These are phyloP conservation scores for Delichon dasypus DNA, from an alignment of 2,797 vertebrate species.

Conservation along the genomic window DNA sequence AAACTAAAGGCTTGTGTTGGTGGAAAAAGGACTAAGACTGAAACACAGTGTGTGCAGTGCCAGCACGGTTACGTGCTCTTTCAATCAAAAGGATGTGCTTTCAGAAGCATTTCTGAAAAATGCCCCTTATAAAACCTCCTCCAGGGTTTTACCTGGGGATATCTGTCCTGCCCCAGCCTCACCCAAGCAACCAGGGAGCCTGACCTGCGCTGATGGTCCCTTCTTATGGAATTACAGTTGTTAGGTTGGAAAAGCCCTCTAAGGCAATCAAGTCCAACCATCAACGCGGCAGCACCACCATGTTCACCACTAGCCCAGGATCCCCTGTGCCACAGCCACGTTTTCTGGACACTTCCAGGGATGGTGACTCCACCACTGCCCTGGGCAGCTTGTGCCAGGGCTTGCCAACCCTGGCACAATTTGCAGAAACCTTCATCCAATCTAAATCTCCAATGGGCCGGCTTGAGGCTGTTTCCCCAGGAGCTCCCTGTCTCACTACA, in stretches of 20 bases:
- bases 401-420: not conserved
- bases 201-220: not conserved
- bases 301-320: fast-evolving
- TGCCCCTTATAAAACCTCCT: not conserved
- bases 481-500: not conserved
- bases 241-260: not conserved
- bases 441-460: not conserved
- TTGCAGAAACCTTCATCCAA: not conserved
- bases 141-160: fast-evolving
- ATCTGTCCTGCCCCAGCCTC: not conserved
- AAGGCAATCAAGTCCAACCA: not conserved
- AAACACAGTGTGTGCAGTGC: not conserved
- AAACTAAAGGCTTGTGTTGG: not conserved
- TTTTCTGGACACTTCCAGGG: not conserved
- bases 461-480: not conserved
- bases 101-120: not conserved
- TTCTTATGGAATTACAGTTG: too few species aligned
- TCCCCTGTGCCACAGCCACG: not conserved
- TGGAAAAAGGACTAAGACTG: not conserved
- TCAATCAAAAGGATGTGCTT: fast-evolving
- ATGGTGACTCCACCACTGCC: not conserved
- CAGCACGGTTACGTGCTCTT: fast-evolving
- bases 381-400: not conserved
- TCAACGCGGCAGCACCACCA: not conserved
- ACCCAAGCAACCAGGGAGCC: not conserved